Conservation (phyloP, 1,140 invertebrate species). For the Maniola jurtina region DNA sequence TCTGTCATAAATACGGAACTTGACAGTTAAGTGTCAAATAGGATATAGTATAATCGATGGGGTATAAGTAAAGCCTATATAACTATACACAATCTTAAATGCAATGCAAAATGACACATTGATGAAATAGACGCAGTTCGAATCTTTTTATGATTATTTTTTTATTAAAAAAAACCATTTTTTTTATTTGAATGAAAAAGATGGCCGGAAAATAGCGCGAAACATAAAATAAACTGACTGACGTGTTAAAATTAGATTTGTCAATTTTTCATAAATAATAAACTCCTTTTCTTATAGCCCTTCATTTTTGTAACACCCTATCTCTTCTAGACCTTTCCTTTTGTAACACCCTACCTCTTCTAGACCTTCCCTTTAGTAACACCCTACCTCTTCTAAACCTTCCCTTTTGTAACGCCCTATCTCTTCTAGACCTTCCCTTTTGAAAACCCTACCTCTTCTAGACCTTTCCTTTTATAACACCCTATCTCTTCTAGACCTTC, state of each 20-base stretch:
- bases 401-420: conserved; percentile 62
- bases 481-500: no score
- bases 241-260: no score
- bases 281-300: no score
- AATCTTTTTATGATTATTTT: background rate
- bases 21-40: background rate
- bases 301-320: conserved; percentile 58
- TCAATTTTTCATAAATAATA: no score
- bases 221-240: no score
- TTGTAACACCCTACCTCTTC: conserved; percentile 83
- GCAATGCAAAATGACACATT: conserved; percentile 37
- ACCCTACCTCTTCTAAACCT: no score
- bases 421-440: conserved; percentile 85
- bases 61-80: conserved; percentile 29
- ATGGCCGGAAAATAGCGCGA: no score
- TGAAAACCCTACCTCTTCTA: conserved; percentile 82
- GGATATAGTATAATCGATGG: background rate
- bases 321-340: conserved; percentile 84
- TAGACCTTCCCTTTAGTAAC: no score
- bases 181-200: no score
- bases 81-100: conserved; percentile 35
- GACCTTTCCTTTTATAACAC: no score
- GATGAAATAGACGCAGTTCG: conserved; percentile 24
- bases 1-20: no score
- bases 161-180: no score